phyloP scores from a whole-genome alignment of 2,888 invertebrate species.

The Petrolisthes cinctipes region DNA sequence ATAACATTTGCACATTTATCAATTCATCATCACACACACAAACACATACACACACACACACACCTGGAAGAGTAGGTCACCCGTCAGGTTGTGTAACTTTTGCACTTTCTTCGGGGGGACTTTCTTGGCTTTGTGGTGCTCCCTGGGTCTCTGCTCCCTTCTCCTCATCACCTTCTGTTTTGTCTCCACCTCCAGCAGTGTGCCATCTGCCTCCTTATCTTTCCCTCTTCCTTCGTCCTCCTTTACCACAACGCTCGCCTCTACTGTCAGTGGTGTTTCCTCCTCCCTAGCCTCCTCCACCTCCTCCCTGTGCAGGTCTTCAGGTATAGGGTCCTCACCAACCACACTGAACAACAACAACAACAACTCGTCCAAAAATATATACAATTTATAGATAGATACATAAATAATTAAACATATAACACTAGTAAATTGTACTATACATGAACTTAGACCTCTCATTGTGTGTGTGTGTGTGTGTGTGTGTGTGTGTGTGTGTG shows the following conservation, averaged over 20 bases:
- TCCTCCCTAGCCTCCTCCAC: neutral
- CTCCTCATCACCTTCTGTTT: slow-evolving; percentile 26
- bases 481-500: neutral
- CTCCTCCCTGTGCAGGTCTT: slow-evolving; percentile 5
- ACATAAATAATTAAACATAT: too few relatives aligned
- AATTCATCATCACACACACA: neutral
- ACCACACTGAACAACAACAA: slow-evolving; percentile 18
- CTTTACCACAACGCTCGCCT: neutral
- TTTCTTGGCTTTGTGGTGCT: slow-evolving; percentile 53
- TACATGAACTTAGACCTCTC: neutral
- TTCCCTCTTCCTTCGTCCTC: neutral
- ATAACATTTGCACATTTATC: neutral
- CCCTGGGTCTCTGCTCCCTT: slow-evolving; percentile 35
- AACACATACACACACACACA: slow-evolving; percentile 21
- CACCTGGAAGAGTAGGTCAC: slow-evolving; percentile 63
- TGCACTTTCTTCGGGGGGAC: slow-evolving; percentile 62
- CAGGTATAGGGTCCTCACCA: neutral
- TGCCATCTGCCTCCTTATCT: slow-evolving; percentile 8
- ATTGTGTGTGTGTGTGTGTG: neutral
- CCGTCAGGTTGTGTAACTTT: slow-evolving; percentile 64
- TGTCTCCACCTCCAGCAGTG: slow-evolving; percentile 16
- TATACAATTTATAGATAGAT: too few relatives aligned
- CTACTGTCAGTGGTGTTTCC: neutral
- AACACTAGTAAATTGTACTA: too few relatives aligned
- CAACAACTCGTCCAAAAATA: neutral